These are phyloP conservation scores for Acanthosepion lycidas DNA, from an alignment of 2,888 invertebrate species.

Conservation along the genomic window DNA sequence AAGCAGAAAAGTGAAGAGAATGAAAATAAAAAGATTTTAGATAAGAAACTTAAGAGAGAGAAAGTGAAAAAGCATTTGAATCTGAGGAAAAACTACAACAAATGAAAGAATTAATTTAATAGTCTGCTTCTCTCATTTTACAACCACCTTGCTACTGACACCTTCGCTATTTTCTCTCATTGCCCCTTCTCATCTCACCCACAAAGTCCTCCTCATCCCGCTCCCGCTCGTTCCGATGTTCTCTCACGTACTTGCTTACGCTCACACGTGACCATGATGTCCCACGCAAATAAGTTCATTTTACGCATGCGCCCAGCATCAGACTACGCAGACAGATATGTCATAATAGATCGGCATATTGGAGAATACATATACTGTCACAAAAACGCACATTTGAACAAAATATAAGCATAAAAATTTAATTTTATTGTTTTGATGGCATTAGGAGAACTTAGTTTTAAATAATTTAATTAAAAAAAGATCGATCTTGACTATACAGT, in stretches of 20 bases:
- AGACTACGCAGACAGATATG: not conserved
- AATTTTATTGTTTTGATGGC: no score
- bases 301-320: not conserved
- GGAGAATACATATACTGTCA: no score
- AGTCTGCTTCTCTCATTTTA: not conserved
- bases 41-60: not conserved
- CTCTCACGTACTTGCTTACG: not conserved
- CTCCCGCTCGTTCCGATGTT: not conserved
- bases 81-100: not conserved
- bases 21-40: not conserved
- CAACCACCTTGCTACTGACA: not conserved
- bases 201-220: not conserved
- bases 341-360: no score
- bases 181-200: not conserved
- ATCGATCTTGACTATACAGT: no score
- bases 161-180: not conserved
- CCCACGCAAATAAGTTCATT: not conserved
- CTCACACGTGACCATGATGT: not conserved
- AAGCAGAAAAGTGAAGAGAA: not conserved
- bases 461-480: no score
- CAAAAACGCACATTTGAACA: no score
- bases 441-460: no score
- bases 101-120: not conserved
- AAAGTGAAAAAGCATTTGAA: not conserved
- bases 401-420: no score